Base-by-base conservation (phyloP, 2,797 vertebrate genomes). In the Microctenopoma steveboyesi region DNA sequence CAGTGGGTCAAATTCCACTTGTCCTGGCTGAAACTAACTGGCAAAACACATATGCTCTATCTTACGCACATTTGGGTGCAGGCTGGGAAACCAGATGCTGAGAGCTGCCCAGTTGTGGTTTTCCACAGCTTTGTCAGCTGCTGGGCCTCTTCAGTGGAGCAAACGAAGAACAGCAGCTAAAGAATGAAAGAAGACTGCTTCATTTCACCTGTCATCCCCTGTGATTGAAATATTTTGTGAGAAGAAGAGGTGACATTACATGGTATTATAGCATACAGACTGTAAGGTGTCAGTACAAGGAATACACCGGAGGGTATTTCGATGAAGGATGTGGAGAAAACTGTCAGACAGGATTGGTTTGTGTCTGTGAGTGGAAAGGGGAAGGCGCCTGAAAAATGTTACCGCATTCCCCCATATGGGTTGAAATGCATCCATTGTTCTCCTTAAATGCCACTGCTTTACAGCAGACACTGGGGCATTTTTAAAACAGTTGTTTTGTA, bases 221-320 rank as follows among this genome's bases (percentile, higher is more conserved):
- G 14, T 74, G 75, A 85, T 76, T 71, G 70, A 82, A 72, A 82
- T 82, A 63, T 74, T 45, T 53, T 70, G 48, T 69, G 53, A 71
- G 65, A 33, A 33, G 30, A 33, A 33, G 72, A 80, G 55, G 61
- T 50, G 76, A 74, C 70, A 78, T 72, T 57, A 66, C 43, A 33
- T 53, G 35, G 68, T 69, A 57, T 83, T 57, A 82, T 76, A 72
- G 59, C 30, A 53, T 57, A 49, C 43, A 75, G 72, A 61, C 47
- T 70, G 72, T 52, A 55, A 65, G 67, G 53, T 82, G 66, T 75
- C 53, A 18, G 72, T 72, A 62, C 52, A 30, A 53, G 46, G 73
- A 62, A 74, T 54, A 70, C 69, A 87, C 62, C 56, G 65, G 46
- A 48, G 69, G 66, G 56, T 67, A 60, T 80, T 67, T 71, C 55